phyloP scores from a whole-genome alignment of 2,797 vertebrate species.

The Mus caroli region DNA sequence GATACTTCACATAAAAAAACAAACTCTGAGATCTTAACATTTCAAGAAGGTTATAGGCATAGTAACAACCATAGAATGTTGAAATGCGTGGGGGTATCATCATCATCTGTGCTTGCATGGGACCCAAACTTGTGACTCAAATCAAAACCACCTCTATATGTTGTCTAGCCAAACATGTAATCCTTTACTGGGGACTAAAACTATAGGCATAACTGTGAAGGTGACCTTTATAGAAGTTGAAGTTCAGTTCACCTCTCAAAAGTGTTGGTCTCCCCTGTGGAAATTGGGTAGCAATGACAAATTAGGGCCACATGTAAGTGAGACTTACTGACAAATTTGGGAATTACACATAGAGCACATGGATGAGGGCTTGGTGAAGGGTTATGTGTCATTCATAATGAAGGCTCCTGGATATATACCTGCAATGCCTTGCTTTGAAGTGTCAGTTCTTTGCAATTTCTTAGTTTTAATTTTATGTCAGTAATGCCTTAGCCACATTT shows the following conservation, averaged over 20 bases:
- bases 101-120: background rate
- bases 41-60: background rate
- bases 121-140: background rate
- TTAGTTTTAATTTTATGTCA: conserved; percentile 43
- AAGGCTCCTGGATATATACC: background rate
- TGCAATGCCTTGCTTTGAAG: background rate
- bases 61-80: background rate
- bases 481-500: conserved; percentile 20
- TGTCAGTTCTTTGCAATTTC: conserved; percentile 5
- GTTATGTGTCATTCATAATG: background rate
- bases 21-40: conserved; percentile 29
- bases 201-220: background rate
- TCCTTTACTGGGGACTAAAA: background rate
- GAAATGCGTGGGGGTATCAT: background rate
- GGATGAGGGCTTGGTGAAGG: background rate
- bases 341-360: background rate
- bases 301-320: background rate
- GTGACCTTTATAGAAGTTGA: background rate
- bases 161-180: background rate
- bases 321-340: background rate
- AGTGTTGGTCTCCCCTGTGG: background rate
- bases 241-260: background rate
- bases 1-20: conserved; percentile 32
- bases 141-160: background rate
- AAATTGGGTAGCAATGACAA: background rate